phyloP scores from a whole-genome alignment of 1,140 invertebrate species.

The Drosophila orosa region DNA sequence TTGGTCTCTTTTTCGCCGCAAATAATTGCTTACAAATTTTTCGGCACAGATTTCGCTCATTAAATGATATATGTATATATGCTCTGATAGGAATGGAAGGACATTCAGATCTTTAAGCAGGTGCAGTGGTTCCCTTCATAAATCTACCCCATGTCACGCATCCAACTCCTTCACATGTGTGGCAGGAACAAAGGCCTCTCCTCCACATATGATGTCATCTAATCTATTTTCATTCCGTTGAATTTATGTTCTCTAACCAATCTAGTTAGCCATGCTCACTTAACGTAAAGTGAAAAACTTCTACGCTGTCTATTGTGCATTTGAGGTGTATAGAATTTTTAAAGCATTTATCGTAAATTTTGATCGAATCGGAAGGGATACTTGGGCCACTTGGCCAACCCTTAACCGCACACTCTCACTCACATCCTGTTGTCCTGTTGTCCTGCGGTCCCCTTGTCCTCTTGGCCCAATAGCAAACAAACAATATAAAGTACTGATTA shows the following conservation, averaged over 20 bases:
- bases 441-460: slow-evolving; percentile 6
- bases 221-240: slow-evolving; percentile 65
- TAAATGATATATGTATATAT: slow-evolving; percentile 30
- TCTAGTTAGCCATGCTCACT: slow-evolving; percentile 80
- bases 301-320: slow-evolving; percentile 44
- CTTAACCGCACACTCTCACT: slow-evolving; percentile 57
- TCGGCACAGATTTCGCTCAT: slow-evolving; percentile 59
- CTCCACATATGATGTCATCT: slow-evolving; percentile 64
- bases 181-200: slow-evolving; percentile 23
- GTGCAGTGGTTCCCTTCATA: slow-evolving; percentile 68
- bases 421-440: slow-evolving; percentile 15
- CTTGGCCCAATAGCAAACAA: slow-evolving; percentile 47
- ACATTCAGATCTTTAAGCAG: slow-evolving; percentile 36
- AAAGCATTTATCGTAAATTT: slow-evolving; percentile 84
- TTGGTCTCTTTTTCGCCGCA: slow-evolving; percentile 27
- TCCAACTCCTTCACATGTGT: slow-evolving; percentile 67
- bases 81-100: background rate
- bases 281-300: slow-evolving; percentile 75
- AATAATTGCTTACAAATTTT: slow-evolving; percentile 74
- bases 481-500: slow-evolving; percentile 64
- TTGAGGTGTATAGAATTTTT: slow-evolving; percentile 77
- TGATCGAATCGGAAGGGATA: slow-evolving; percentile 66
- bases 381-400: slow-evolving; percentile 63
- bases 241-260: slow-evolving; percentile 82
- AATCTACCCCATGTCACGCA: slow-evolving; percentile 38